These are phyloP conservation scores for Ptiloglossa arizonensis DNA, from an alignment of 1,140 invertebrate genomes.

Conservation along the genomic window DNA sequence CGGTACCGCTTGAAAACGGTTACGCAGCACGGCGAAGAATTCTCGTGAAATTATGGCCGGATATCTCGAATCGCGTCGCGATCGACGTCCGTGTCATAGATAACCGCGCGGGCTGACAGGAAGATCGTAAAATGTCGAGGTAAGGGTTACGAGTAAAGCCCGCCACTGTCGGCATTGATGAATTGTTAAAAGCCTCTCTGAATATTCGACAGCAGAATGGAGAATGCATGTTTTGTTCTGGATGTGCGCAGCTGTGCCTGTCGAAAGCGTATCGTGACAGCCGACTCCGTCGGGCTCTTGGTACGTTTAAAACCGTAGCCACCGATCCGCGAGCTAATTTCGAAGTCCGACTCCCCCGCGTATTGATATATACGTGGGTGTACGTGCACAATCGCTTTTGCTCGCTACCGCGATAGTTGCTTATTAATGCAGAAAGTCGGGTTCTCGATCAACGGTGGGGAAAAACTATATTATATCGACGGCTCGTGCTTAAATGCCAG, in stretches of 20 bases:
- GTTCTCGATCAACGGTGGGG: neutral
- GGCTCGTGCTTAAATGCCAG: neutral
- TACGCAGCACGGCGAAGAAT: neutral
- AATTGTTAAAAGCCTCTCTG: constrained; percentile 46
- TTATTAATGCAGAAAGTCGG: constrained; percentile 15
- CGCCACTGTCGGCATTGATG: constrained; percentile 31
- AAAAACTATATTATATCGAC: neutral
- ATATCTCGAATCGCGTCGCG: neutral
- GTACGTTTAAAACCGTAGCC: constrained; percentile 16
- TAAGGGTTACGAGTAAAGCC: constrained; percentile 33
- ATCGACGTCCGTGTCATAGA: constrained; percentile 12
- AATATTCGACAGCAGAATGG: constrained; percentile 45
- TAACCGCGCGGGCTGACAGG: constrained; percentile 17
- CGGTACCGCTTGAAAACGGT: too few relatives aligned
- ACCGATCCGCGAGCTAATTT: constrained; percentile 18
- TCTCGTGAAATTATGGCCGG: neutral
- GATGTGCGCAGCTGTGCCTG: constrained; percentile 34
- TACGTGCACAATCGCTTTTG: neutral
- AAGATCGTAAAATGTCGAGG: constrained; percentile 35
- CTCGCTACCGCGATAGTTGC: neutral
- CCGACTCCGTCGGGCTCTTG: constrained; percentile 21
- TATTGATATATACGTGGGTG: neutral
- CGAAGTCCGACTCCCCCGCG: neutral
- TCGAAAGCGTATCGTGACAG: constrained; percentile 28
- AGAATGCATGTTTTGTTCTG: constrained; percentile 43